Base-by-base conservation (phyloP, 1,140 invertebrate species). In the Zaprionus kolodkinae region DNA sequence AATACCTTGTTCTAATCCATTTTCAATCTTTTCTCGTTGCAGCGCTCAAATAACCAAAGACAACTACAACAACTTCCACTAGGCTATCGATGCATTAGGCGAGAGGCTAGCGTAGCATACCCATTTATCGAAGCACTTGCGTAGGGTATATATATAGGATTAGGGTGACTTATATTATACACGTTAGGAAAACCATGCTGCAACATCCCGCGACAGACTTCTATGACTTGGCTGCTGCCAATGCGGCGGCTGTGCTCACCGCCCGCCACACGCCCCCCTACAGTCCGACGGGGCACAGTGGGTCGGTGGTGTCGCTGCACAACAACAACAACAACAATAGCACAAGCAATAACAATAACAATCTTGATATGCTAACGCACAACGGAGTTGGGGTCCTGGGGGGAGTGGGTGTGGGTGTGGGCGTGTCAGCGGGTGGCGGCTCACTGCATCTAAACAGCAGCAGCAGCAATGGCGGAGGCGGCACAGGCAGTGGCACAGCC, bases 161-260 rank as follows among this genome's bases (percentile, higher is more conserved):
- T 21, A 9, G 27, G 27, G 48, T 36, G 35, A 35, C 40, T 45
- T 15, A 15, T 2, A n/a, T 45, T 45, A 45, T 48, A 35, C 38
- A 33, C n/a, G 10, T 12, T 3, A 17, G 38, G 43, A 54, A 69
- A 52, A 87, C 65, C 65, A 92, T 92, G 91, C 63, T 92, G 50
- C 90, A 92, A 71, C 91, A 92, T 82, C 90, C 91, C 80, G 90
- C 91, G 74, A 91, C 91, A 54, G 91, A 92, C 73, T 92, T 92
- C 74, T 92, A 92, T 48, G 91, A 92, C 50, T 78, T 92, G 76
- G 88, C 91, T 15, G 87, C 91, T 25, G 88, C 88, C 25, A 91
- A 90, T 84, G 88, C 91, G 50, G 85, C 83, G 17, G 89, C 93
- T 68, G 82, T 91, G 30, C 72, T 91, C 5, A 92, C 85, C 65